Evolutionary conservation across 2,797 vertebrate genomes (phyloP).

Genomic region (Fistularia tabacaria): DNA sequence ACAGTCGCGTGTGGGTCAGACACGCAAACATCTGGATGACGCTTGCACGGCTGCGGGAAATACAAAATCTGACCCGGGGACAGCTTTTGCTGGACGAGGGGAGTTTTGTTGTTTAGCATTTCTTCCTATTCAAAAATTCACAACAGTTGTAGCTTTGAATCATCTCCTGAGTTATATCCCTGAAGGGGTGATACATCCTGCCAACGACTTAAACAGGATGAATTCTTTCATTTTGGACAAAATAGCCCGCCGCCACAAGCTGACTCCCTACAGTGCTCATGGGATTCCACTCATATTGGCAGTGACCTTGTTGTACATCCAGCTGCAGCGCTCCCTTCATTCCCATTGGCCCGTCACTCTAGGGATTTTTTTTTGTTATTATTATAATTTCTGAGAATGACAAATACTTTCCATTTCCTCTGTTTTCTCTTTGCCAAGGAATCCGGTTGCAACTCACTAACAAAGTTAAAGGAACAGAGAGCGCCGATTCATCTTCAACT

Average conservation of each 20-base stretch:
- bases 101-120: slow-evolving; percentile 1
- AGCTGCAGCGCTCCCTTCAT: slow-evolving; percentile 39
- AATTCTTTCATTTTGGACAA: slow-evolving; percentile 29
- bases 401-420: slow-evolving; percentile 27
- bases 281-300: slow-evolving; percentile 24
- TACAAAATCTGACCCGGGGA: not conserved
- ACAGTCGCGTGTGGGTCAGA: not conserved
- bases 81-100: not conserved
- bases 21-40: slow-evolving; percentile 35
- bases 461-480: slow-evolving; percentile 1
- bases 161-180: slow-evolving; percentile 16
- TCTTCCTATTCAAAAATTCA: slow-evolving; percentile 3
- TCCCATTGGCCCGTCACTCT: slow-evolving; percentile 22
- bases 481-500: not conserved
- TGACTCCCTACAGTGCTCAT: slow-evolving; percentile 18
- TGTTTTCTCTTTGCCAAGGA: slow-evolving; percentile 14
- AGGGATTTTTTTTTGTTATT: slow-evolving; percentile 16
- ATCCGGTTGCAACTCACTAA: slow-evolving; percentile 12
- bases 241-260: slow-evolving; percentile 36
- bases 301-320: slow-evolving; percentile 46
- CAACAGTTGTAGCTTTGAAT: not conserved
- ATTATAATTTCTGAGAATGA: slow-evolving; percentile 22
- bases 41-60: not conserved
- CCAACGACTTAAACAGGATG: slow-evolving; percentile 30
- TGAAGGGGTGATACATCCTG: too few species aligned